These are phyloP conservation scores for Drosophila funebris DNA, from an alignment of 1,140 invertebrate genomes.

Conservation along the genomic window DNA sequence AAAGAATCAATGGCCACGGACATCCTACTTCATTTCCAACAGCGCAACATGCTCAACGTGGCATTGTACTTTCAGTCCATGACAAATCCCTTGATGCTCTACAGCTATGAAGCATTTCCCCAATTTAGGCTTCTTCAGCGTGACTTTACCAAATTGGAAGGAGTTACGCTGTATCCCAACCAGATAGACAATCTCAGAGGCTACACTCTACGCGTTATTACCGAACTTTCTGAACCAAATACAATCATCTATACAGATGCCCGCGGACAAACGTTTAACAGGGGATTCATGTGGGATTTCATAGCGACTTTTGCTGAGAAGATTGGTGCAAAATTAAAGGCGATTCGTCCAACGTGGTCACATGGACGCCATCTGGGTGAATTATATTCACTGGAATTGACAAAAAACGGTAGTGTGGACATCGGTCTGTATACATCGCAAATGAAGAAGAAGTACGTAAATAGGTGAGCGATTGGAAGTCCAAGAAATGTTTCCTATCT, in stretches of 20 bases:
- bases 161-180: constrained; percentile 14
- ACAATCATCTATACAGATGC: constrained; percentile 24
- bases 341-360: constrained; percentile 18
- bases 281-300: constrained; percentile 54
- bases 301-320: constrained; percentile 28
- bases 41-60: constrained; percentile 46
- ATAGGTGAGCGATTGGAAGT: no score
- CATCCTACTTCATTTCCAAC: constrained; percentile 30
- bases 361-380: not conserved
- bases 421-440: constrained; percentile 30
- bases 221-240: constrained; percentile 52
- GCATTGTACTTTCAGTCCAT: constrained; percentile 27
- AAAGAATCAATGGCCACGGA: no score
- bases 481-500: no score
- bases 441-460: not conserved
- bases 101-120: constrained; percentile 49
- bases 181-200: constrained; percentile 34
- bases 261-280: constrained; percentile 2
- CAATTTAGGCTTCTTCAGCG: constrained; percentile 26
- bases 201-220: constrained; percentile 33
- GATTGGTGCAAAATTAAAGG: constrained; percentile 13
- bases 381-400: constrained; percentile 38
- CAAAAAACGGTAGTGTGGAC: constrained; percentile 44
- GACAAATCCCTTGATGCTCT: constrained; percentile 8
- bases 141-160: not conserved